Percentiles rank a stretch among this genome's conserved stretches.
Evolutionary conservation across 2,797 vertebrate species (phyloP).

Genomic region (Muscicapa striata): DNA sequence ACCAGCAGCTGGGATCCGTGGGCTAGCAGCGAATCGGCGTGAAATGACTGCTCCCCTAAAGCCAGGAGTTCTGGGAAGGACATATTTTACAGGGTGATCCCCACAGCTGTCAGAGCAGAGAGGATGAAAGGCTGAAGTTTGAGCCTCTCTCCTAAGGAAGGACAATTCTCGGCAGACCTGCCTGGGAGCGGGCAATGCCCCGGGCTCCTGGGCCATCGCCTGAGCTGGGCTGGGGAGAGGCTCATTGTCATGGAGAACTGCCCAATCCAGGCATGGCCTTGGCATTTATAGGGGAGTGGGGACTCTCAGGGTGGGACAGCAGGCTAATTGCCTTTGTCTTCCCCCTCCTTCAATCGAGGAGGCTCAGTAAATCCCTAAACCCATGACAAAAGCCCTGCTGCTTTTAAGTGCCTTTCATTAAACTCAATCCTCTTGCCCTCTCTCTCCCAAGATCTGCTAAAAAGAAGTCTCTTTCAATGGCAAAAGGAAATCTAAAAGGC

Average conservation of each 20-base stretch:
- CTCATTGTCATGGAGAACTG: slow-evolving; percentile 53
- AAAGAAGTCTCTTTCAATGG: slow-evolving; percentile 38
- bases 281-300: slow-evolving; percentile 11
- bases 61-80: neutral
- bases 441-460: neutral
- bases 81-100: neutral
- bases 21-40: neutral
- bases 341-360: neutral
- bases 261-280: slow-evolving; percentile 27
- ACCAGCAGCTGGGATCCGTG: neutral
- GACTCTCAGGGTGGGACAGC: slow-evolving; percentile 4
- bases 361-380: slow-evolving; percentile 28
- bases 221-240: neutral
- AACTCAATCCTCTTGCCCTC: slow-evolving; percentile 13
- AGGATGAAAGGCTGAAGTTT: neutral
- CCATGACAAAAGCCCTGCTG: slow-evolving; percentile 53
- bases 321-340: slow-evolving; percentile 44
- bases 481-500: slow-evolving; percentile 56
- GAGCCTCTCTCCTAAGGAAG: neutral
- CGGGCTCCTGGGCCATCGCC: neutral
- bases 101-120: neutral
- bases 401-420: slow-evolving; percentile 51
- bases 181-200: neutral
- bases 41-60: neutral
- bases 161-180: neutral